Evolutionary conservation across 2,888 invertebrate species (phyloP).

Genomic region (Hartigia nigra): DNA sequence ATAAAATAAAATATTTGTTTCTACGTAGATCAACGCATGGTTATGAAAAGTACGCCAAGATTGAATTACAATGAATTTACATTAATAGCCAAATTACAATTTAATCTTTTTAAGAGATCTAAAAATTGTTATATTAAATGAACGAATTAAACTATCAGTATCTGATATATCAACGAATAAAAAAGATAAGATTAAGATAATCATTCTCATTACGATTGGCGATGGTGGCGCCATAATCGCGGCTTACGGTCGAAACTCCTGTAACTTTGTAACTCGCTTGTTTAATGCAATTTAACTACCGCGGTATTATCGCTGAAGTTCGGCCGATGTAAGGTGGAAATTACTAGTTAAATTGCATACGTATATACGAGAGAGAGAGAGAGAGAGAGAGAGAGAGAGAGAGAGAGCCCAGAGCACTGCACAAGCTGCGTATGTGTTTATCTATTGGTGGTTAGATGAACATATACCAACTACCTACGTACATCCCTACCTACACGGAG

Average conservation of each 20-base stretch:
- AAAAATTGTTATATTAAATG: neutral
- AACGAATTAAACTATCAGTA: neutral
- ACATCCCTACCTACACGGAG: neutral
- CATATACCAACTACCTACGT: constrained; percentile 7
- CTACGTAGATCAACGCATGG: neutral
- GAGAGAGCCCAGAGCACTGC: constrained; percentile 47
- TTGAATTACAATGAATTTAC: neutral
- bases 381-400: constrained; percentile 37
- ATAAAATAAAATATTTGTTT: neutral
- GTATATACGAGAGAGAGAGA: constrained; percentile 38
- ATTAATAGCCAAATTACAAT: neutral
- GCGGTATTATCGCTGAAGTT: constrained; percentile 61
- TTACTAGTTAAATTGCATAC: constrained; percentile 65
- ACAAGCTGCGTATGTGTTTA: constrained; percentile 63
- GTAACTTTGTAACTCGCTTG: constrained; percentile 58
- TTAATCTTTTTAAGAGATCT: neutral
- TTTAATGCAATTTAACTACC: constrained; percentile 64
- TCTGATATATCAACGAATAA: neutral
- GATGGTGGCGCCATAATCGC: neutral
- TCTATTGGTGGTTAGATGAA: constrained; percentile 45
- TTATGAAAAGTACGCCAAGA: neutral
- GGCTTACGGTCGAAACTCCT: constrained; percentile 10
- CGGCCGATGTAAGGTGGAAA: constrained; percentile 63
- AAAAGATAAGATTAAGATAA: neutral
- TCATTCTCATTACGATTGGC: neutral